phyloP scores from a whole-genome alignment of 2,797 vertebrate genomes.

The Sciurus carolinensis region DNA sequence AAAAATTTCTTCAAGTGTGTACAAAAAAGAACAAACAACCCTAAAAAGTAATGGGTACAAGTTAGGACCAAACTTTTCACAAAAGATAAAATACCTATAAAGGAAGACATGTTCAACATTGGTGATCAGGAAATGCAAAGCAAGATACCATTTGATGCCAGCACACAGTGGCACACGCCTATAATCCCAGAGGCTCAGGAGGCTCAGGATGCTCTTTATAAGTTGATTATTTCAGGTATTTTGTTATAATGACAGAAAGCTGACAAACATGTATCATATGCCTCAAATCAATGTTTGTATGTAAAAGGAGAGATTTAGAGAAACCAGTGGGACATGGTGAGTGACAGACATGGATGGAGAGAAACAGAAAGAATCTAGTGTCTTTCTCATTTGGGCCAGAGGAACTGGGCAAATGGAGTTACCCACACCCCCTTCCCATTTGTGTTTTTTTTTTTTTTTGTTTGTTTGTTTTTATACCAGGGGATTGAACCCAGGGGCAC shows the following conservation, averaged over 20 bases:
- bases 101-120: background rate
- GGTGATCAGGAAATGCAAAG: background rate
- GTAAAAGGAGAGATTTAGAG: constrained; percentile 9
- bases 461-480: too few species aligned
- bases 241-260: background rate
- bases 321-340: background rate
- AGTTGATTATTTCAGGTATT: background rate
- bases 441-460: too few species aligned
- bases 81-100: background rate
- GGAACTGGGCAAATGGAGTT: background rate
- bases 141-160: background rate
- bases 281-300: background rate
- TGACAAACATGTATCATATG: background rate
- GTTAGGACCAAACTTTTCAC: constrained; percentile 7
- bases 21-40: background rate
- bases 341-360: background rate
- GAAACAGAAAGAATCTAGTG: background rate
- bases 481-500: too few species aligned
- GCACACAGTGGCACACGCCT: too few species aligned
- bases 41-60: background rate
- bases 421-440: too few species aligned
- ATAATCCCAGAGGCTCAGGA: too few species aligned
- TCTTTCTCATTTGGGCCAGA: background rate
- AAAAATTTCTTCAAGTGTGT: background rate
- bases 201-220: background rate